Percentiles rank a stretch among this genome's conserved stretches.
Evolutionary conservation across 2,113 vertebrate species (phyloP).

Genomic region (Bungarus multicinctus): DNA sequence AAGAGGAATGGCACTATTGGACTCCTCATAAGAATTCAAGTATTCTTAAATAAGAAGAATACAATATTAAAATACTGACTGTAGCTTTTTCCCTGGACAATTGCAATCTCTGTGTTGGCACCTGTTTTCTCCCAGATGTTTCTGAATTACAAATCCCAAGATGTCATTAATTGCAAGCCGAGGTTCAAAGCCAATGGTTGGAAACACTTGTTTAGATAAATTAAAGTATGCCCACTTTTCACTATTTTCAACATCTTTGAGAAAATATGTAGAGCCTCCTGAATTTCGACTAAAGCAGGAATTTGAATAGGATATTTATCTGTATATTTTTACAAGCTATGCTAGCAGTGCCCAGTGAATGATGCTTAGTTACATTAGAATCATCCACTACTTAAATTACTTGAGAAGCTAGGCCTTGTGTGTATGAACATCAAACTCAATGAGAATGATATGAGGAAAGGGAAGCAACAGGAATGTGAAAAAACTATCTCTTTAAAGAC

Average conservation of each 20-base stretch:
- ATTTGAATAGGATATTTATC: neutral
- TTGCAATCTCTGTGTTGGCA: neutral
- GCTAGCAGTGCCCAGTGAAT: neutral
- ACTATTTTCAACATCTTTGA: neutral
- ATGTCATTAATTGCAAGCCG: neutral
- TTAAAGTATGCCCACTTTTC: neutral
- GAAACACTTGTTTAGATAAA: neutral
- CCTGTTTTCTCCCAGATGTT: neutral
- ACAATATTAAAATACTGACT: neutral
- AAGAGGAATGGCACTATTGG: neutral
- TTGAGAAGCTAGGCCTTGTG: neutral
- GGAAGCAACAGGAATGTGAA: neutral
- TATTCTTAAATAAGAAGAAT: neutral
- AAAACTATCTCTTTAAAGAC: constrained; percentile 36
- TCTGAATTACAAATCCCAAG: neutral
- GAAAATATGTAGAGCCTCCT: neutral
- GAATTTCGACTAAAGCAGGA: neutral
- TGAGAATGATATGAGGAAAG: neutral
- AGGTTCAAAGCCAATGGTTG: neutral
- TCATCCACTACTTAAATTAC: neutral
- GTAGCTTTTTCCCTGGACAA: neutral
- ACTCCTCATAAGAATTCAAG: neutral
- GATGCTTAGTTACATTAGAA: neutral
- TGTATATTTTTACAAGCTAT: neutral
- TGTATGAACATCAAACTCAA: neutral